Evolutionary conservation across 2,113 vertebrate species (phyloP).

Genomic region (Muntiacus muntjak): DNA sequence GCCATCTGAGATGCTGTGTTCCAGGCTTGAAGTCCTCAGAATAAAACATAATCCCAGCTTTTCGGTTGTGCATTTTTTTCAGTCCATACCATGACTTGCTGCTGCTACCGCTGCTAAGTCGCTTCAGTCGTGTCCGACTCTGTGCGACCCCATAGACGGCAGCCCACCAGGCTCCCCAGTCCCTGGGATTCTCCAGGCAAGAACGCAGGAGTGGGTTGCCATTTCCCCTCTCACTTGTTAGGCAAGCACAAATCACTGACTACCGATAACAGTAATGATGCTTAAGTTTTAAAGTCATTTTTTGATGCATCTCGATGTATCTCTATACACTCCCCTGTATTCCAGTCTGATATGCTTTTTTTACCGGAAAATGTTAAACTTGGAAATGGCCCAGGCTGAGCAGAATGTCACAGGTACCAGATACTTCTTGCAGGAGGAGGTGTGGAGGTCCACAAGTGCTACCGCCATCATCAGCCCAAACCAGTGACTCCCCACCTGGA

Average conservation of each 20-base stretch:
- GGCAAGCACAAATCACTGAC: background rate
- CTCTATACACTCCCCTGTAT: too few relatives aligned
- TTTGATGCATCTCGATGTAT: background rate
- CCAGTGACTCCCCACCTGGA: background rate
- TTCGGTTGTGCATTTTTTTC: background rate
- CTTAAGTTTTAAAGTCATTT: background rate
- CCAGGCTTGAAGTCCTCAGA: background rate
- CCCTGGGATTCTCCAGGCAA: too few relatives aligned
- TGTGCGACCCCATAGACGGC: too few relatives aligned
- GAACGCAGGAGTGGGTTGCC: too few relatives aligned
- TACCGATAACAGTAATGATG: too few relatives aligned
- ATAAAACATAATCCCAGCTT: background rate
- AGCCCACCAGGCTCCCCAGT: too few relatives aligned
- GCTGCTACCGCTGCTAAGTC: too few relatives aligned
- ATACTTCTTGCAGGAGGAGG: background rate
- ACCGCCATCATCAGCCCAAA: background rate
- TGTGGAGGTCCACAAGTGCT: background rate
- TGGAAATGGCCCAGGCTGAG: too few relatives aligned
- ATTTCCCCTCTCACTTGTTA: too few relatives aligned
- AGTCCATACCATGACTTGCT: background rate
- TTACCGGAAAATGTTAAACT: background rate
- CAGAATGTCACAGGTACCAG: background rate
- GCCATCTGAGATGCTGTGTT: background rate
- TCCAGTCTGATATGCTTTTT: background rate
- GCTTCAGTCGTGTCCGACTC: too few relatives aligned